phyloP scores from a whole-genome alignment of 2,113 vertebrate genomes.

The Cochlearius cochlearius region DNA sequence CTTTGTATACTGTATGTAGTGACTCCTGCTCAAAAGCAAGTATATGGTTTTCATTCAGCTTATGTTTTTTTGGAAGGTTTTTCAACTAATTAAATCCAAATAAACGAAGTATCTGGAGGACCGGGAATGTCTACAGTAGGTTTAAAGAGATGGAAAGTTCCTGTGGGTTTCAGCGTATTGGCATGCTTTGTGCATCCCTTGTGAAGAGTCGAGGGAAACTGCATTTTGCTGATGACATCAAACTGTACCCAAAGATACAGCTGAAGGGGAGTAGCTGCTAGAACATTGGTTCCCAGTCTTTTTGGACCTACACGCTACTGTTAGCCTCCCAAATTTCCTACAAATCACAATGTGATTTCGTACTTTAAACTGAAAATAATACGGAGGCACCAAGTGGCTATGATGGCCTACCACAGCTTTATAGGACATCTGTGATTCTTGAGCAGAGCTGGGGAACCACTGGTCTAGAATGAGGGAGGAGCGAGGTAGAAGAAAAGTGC shows the following conservation, averaged over 20 bases:
- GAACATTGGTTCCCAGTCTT: not conserved
- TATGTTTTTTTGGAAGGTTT: not conserved
- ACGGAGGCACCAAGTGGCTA: not conserved
- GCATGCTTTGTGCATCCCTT: not conserved
- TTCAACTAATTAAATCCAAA: not conserved
- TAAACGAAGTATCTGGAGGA: not conserved
- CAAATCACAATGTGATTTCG: not conserved
- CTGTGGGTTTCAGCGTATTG: not conserved
- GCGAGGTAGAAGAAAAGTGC: not conserved
- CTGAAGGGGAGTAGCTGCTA: not conserved
- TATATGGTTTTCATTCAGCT: not conserved
- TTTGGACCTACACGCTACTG: not conserved
- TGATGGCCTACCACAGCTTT: not conserved
- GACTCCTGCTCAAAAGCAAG: not conserved
- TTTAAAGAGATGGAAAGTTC: not conserved
- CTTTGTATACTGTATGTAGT: not conserved
- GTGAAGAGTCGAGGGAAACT: not conserved
- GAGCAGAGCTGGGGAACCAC: not conserved
- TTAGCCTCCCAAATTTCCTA: not conserved
- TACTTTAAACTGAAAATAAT: not conserved
- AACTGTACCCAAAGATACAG: not conserved
- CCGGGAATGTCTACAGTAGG: not conserved
- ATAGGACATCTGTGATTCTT: not conserved
- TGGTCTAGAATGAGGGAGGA: not conserved
- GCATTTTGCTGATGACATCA: not conserved